phyloP scores from a whole-genome alignment of 2,888 invertebrate genomes.

The Tipula helvola region DNA sequence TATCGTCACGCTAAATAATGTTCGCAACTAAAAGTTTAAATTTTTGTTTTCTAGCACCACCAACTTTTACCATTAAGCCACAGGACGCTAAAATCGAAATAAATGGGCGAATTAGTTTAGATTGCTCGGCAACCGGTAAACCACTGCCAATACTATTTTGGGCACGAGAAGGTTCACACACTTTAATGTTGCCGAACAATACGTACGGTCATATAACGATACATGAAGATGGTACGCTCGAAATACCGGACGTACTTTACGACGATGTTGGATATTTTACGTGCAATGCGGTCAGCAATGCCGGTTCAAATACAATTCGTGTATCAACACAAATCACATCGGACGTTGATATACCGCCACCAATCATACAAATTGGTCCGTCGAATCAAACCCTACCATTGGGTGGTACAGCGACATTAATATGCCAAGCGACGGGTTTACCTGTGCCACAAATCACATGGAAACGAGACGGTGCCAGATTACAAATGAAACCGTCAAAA shows the following conservation, averaged over 20 bases:
- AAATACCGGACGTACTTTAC: constrained; percentile 52
- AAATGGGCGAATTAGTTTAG: constrained; percentile 77
- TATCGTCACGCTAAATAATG: not conserved
- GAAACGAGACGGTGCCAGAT: constrained; percentile 57
- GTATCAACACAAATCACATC: constrained; percentile 56
- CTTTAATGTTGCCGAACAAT: constrained; percentile 68
- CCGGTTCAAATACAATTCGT: constrained; percentile 78
- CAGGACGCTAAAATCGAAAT: constrained; percentile 77
- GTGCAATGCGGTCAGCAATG: constrained; percentile 89
- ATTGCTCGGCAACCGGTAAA: constrained; percentile 82
- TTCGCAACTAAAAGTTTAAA: not conserved
- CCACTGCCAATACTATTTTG: constrained; percentile 90
- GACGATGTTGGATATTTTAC: constrained; percentile 73
- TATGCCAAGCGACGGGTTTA: constrained; percentile 63
- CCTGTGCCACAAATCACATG: constrained; percentile 60
- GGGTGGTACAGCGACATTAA: constrained; percentile 62
- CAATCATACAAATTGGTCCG: constrained; percentile 74
- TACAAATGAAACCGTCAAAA: constrained; percentile 42
- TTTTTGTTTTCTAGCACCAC: constrained; percentile 51
- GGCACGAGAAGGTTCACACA: constrained; percentile 87
- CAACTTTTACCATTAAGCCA: constrained; percentile 71
- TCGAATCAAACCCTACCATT: constrained; percentile 75
- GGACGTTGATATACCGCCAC: constrained; percentile 66
- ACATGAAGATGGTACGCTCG: constrained; percentile 51
- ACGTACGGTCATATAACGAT: constrained; percentile 58